Conservation (phyloP, 2,888 invertebrate species). For the Thymelicus sylvestris region DNA sequence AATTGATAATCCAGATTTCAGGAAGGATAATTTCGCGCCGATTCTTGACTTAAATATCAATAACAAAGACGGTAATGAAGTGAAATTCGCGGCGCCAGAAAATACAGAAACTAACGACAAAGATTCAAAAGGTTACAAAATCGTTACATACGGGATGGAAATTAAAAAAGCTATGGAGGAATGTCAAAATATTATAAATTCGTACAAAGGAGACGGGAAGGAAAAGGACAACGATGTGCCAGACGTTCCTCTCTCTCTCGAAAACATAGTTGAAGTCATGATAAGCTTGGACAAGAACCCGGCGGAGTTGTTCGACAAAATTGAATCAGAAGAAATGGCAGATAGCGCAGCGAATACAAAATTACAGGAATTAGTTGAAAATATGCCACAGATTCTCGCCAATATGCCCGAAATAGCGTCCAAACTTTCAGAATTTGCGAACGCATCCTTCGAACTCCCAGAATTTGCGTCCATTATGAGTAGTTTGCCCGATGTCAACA, state of each 20-base stretch:
- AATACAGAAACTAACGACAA: slow-evolving; percentile 47
- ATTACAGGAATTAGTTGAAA: slow-evolving; percentile 69
- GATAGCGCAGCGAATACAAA: slow-evolving; percentile 65
- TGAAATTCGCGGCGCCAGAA: slow-evolving; percentile 44
- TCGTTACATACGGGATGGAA: slow-evolving; percentile 73
- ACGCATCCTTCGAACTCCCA: slow-evolving; percentile 70
- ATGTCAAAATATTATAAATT: slow-evolving; percentile 77
- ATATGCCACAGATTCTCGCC: slow-evolving; percentile 76
- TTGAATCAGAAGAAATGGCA: slow-evolving; percentile 61
- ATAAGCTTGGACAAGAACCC: slow-evolving; percentile 73
- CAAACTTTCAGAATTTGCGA: slow-evolving; percentile 69
- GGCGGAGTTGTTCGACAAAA: slow-evolving; percentile 66
- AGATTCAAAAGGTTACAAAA: slow-evolving; percentile 69
- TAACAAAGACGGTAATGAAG: slow-evolving; percentile 49
- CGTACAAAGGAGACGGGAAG: slow-evolving; percentile 65
- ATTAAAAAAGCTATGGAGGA: slow-evolving; percentile 80
- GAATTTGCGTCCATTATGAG: slow-evolving; percentile 76
- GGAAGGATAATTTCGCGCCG: neutral
- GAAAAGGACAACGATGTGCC: slow-evolving; percentile 53
- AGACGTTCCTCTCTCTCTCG: slow-evolving; percentile 62
- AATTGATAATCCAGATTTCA: slow-evolving; percentile 42
- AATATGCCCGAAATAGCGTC: slow-evolving; percentile 77
- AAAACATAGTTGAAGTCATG: slow-evolving; percentile 76
- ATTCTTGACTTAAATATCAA: neutral
- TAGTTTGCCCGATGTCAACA: slow-evolving; percentile 68